Base-by-base conservation (phyloP, 1,140 invertebrate genomes). In the Hydropsyche tenuis region DNA sequence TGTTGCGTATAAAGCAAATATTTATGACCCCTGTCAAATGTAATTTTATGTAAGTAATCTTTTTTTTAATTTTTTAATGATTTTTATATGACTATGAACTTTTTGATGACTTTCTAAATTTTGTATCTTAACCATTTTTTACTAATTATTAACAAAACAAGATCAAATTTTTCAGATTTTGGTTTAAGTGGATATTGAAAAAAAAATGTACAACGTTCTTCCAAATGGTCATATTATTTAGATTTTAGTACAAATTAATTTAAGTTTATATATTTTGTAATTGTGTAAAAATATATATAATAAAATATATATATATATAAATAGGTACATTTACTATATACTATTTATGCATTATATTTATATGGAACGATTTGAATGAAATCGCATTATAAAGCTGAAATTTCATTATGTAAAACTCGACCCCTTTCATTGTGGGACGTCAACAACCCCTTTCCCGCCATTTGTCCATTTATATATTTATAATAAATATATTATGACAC, bases 191-290 rank as follows among this genome's bases (percentile, higher is more conserved):
- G 3, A 37, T 37, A 6, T 20, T 4, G 14, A 5, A 5, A 51
- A 51, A 20, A 65, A 16, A n/a, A 70, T 45, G 68, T 70, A 68
- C 69, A 70, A 70, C 46, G 25, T 70, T 70, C 51, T 60, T 69
- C 69, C 69, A 70, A 62, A 60, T 70, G 27, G 16, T 70, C 27
- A 70, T 56, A 63, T 63, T 22, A 48, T 72, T 62, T 72, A 72
- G 70, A 56, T 20, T 37, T 72, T 72, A 72, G 70, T 72, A 72
- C 70, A 72, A 72, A 72, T 63, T 63, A 72, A 30, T 45, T 72
- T 72, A 42, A 72, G 60, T 25, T 63, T 53, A 48, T 22, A 53
- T n/a, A 25, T 60, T 70, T 70, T 70, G 7, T 56, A 27, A 23
- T 65, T 65, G 30, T 65, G 16, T 53, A 18, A 53, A n/a, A 18